These are phyloP conservation scores for Peucedramus taeniatus DNA, from an alignment of 2,113 vertebrate genomes.

Conservation along the genomic window DNA sequence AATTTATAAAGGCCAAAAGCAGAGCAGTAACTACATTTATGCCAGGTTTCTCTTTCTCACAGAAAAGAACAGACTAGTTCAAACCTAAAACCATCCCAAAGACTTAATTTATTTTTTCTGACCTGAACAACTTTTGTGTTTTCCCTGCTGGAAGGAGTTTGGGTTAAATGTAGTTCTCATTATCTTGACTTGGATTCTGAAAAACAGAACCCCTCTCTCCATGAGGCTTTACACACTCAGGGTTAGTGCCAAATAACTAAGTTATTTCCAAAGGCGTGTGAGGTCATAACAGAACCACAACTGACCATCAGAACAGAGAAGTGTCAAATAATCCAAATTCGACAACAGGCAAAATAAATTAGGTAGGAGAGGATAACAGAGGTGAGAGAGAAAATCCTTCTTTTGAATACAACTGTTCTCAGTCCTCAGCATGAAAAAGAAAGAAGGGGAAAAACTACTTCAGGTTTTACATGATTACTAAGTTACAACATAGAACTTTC, in stretches of 20 bases:
- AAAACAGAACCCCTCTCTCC: neutral
- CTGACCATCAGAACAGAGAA: neutral
- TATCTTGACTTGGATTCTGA: neutral
- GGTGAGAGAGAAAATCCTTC: neutral
- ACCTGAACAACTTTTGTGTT: neutral
- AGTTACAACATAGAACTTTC: neutral
- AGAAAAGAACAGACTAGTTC: neutral
- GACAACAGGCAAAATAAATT: neutral
- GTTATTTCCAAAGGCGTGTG: neutral
- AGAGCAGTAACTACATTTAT: neutral
- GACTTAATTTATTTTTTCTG: neutral
- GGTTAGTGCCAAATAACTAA: neutral
- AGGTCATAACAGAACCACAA: neutral
- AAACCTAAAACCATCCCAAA: neutral
- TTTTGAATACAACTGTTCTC: neutral
- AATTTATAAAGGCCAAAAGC: neutral
- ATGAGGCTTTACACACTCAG: neutral
- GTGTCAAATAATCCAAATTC: neutral
- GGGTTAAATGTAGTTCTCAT: neutral
- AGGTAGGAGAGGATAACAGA: neutral
- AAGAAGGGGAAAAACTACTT: neutral
- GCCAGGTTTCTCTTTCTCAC: neutral
- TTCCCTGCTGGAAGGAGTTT: neutral
- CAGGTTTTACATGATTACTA: neutral
- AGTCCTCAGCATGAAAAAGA: neutral